phyloP scores from a whole-genome alignment of 2,113 vertebrate species.

The Mesocricetus auratus region DNA sequence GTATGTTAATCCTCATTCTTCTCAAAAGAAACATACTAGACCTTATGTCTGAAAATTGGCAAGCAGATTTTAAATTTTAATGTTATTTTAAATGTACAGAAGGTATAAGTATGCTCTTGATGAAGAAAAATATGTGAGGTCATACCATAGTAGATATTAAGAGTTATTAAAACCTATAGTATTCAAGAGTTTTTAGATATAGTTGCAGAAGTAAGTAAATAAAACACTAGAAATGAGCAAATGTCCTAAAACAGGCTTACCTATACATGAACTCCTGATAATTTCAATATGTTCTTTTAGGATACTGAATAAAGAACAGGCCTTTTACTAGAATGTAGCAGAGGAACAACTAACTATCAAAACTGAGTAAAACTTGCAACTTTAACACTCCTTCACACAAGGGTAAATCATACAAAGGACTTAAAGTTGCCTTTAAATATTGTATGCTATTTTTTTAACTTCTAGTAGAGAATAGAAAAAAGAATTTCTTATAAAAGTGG shows the following conservation, averaged over 20 bases:
- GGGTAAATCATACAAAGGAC: not conserved
- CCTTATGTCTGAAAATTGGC: not conserved
- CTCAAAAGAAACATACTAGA: not conserved
- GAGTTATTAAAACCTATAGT: not conserved
- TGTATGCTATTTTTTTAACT: not conserved
- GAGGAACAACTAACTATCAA: not conserved
- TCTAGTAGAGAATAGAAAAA: not conserved
- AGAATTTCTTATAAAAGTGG: not conserved
- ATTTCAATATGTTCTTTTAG: not conserved
- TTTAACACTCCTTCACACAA: not conserved
- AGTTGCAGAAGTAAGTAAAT: not conserved
- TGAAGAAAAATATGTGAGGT: not conserved
- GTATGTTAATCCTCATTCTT: not conserved
- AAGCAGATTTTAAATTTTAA: not conserved
- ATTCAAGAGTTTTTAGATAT: not conserved
- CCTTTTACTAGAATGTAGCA: not conserved
- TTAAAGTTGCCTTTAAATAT: not conserved
- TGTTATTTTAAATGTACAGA: not conserved
- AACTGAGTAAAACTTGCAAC: not conserved
- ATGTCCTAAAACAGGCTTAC: not conserved
- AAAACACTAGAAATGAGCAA: not conserved
- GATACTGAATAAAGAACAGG: not conserved
- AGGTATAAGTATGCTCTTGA: not conserved
- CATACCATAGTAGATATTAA: not conserved
- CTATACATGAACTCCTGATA: not conserved